These are phyloP conservation scores for Drosophila ogumai DNA, from an alignment of 1,140 invertebrate genomes.

Conservation along the genomic window DNA sequence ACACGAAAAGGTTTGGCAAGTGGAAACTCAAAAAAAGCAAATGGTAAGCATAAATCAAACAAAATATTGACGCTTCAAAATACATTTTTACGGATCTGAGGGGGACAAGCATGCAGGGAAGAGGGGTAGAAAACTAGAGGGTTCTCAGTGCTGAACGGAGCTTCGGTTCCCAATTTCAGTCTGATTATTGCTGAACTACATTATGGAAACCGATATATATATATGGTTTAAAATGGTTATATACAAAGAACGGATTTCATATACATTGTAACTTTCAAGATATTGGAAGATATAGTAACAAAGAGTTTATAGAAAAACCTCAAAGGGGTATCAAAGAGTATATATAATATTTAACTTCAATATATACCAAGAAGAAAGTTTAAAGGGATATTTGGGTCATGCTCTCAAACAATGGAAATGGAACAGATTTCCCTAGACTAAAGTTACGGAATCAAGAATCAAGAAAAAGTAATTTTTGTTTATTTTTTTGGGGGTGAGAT, in stretches of 20 bases:
- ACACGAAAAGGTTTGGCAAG: constrained; percentile 21
- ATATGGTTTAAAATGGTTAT: constrained; percentile 16
- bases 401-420: constrained; percentile 31
- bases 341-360: constrained; percentile 2
- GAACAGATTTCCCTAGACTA: constrained; percentile 37
- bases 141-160: constrained; percentile 9
- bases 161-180: constrained; percentile 12
- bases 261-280: constrained; percentile 6
- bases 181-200: constrained; percentile 11
- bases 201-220: constrained; percentile 1
- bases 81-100: constrained; percentile 9
- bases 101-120: constrained; percentile 33
- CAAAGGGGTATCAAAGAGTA: constrained; percentile 1
- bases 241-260: constrained; percentile 19
- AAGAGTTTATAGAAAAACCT: constrained; percentile 11
- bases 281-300: neutral
- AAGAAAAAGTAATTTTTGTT: neutral
- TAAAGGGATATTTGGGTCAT: constrained; percentile 12
- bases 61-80: neutral
- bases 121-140: constrained; percentile 19
- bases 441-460: constrained; percentile 24
- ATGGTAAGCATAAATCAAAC: constrained; percentile 8
- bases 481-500: constrained; percentile 1
- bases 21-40: constrained; percentile 4
- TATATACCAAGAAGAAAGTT: constrained; percentile 34